These are phyloP conservation scores for Threskiornis aethiopicus DNA, from an alignment of 2,797 vertebrate genomes.

Conservation along the genomic window DNA sequence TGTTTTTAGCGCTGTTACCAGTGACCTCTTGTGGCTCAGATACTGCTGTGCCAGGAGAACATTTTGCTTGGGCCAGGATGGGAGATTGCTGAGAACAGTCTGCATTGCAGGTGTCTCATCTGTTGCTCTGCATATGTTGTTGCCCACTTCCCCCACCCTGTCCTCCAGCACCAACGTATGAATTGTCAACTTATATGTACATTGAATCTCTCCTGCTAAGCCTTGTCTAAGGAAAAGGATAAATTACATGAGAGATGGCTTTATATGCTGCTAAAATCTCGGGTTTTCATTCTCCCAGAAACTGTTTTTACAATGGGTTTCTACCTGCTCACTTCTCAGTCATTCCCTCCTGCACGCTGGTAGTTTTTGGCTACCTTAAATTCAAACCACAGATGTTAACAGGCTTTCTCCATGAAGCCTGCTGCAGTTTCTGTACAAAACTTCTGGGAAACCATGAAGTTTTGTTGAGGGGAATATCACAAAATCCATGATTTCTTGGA, in stretches of 20 bases:
- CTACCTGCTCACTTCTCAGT: neutral
- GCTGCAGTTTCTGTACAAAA: neutral
- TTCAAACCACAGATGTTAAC: neutral
- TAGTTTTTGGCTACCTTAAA: neutral
- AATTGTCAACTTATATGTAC: neutral
- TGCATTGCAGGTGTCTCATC: neutral
- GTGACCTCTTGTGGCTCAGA: neutral
- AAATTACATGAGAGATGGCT: neutral
- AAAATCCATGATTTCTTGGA: neutral
- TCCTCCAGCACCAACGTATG: fast-evolving
- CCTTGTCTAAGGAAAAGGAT: neutral
- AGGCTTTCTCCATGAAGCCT: neutral
- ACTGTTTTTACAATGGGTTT: neutral
- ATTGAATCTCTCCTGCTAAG: neutral
- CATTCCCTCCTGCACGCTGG: neutral
- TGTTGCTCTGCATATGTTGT: neutral
- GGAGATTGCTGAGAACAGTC: neutral
- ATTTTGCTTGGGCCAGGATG: neutral
- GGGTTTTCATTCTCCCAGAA: neutral
- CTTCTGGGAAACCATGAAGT: neutral
- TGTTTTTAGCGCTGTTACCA: neutral
- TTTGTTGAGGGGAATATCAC: neutral
- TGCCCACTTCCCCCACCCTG: neutral
- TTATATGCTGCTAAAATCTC: neutral
- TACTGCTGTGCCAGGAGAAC: no score